A percentile compares a stretch with the other conserved stretches of the same genome.
Conservation (phyloP, 2,113 vertebrate species). For the Equus quagga region DNA sequence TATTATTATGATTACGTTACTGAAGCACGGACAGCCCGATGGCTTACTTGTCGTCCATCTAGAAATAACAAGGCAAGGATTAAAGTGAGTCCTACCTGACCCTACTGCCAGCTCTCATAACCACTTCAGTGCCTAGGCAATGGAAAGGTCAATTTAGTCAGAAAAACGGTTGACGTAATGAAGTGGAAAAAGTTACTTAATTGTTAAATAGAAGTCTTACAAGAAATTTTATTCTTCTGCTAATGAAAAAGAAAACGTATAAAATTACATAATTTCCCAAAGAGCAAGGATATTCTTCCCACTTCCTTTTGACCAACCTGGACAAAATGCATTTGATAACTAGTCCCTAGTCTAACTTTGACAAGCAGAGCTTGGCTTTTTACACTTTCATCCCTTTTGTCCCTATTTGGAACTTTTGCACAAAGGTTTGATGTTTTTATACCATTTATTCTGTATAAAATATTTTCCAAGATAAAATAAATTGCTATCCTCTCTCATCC, state of each 20-base stretch:
- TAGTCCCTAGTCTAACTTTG: not conserved
- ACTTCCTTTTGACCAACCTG: not conserved
- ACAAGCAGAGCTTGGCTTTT: not conserved
- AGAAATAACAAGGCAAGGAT: not conserved
- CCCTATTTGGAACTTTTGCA: not conserved
- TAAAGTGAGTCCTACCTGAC: not conserved
- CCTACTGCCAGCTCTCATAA: not conserved
- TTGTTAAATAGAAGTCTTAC: not conserved
- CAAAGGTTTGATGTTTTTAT: not conserved
- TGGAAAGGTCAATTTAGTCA: not conserved
- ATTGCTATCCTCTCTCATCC: not conserved
- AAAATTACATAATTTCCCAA: not conserved
- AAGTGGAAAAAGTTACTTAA: not conserved
- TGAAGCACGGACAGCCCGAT: not conserved
- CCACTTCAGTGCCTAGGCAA: not conserved
- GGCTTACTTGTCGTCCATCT: not conserved
- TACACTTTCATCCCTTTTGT: not conserved
- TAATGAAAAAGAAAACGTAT: not conserved
- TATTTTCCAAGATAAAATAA: slow-evolving; percentile 32
- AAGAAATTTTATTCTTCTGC: not conserved
- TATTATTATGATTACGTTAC: not conserved
- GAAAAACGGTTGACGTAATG: not conserved
- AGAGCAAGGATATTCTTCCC: not conserved
- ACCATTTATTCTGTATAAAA: not conserved
- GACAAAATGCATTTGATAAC: not conserved